These are phyloP conservation scores for Entomobrya proxima DNA, from an alignment of 2,888 invertebrate species.

Conservation along the genomic window DNA sequence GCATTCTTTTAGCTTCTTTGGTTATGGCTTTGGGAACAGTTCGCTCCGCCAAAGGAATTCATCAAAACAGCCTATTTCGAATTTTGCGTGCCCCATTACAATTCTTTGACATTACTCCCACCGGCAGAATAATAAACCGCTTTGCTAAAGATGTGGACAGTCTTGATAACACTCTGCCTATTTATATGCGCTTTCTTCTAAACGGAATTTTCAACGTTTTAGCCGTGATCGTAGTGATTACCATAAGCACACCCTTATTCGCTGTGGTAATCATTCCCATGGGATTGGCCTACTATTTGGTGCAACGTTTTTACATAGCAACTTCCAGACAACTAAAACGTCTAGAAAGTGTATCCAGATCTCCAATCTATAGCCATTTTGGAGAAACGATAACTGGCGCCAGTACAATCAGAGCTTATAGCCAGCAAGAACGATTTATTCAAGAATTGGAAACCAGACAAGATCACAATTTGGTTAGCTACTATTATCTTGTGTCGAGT, in stretches of 20 bases:
- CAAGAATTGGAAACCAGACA: constrained; percentile 78
- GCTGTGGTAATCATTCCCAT: constrained; percentile 88
- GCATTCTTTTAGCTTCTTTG: constrained; percentile 73
- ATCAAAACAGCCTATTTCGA: constrained; percentile 74
- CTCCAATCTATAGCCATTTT: constrained; percentile 81
- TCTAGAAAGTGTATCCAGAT: constrained; percentile 79
- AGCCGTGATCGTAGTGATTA: constrained; percentile 84
- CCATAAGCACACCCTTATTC: constrained; percentile 90
- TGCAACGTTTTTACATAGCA: constrained; percentile 81
- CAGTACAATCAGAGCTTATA: constrained; percentile 77
- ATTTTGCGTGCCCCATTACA: constrained; percentile 75
- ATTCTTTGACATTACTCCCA: constrained; percentile 79
- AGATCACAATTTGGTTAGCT: constrained; percentile 78
- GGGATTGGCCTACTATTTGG: constrained; percentile 88
- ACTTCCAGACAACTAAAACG: constrained; percentile 81
- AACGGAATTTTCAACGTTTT: constrained; percentile 66
- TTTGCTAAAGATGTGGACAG: constrained; percentile 82
- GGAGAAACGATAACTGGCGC: constrained; percentile 79
- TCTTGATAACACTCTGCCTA: constrained; percentile 74
- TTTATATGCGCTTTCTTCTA: constrained; percentile 59
- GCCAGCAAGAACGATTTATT: constrained; percentile 77
- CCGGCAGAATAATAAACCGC: constrained; percentile 84
- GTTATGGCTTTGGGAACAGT: constrained; percentile 76
- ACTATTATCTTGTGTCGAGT: constrained; percentile 75
- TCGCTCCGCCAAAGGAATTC: constrained; percentile 75